phyloP scores from a whole-genome alignment of 2,888 invertebrate species.

The Nomada flava region DNA sequence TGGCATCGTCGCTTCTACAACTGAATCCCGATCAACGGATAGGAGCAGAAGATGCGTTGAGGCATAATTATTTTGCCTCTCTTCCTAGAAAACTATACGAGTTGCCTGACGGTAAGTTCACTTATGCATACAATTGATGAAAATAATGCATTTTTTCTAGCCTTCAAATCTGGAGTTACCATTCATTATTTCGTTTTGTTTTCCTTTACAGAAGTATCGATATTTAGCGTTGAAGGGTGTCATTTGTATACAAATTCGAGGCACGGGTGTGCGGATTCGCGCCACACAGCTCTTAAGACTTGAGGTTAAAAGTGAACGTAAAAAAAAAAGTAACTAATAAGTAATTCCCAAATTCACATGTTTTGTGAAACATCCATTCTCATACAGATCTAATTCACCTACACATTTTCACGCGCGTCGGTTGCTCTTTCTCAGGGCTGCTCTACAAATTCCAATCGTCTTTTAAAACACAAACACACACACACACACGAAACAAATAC shows the following conservation, averaged over 20 bases:
- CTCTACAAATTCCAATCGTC: constrained; percentile 63
- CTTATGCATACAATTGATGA: background rate
- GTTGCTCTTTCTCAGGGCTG: constrained; percentile 75
- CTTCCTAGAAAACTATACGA: constrained; percentile 95
- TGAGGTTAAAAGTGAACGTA: constrained; percentile 75
- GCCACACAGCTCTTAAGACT: constrained; percentile 86
- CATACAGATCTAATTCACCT: constrained; percentile 57
- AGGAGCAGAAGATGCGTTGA: constrained; percentile 94
- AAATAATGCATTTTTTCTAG: constrained; percentile 6
- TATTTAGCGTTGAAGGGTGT: constrained; percentile 97
- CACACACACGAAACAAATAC: background rate
- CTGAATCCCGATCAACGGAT: constrained; percentile 94
- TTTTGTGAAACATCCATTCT: constrained; percentile 67
- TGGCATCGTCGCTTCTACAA: constrained; percentile 94
- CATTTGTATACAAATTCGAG: constrained; percentile 83
- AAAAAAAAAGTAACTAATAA: constrained; percentile 66
- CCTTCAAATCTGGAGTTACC: background rate
- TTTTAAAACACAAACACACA: constrained; percentile 39
- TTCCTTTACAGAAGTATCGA: constrained; percentile 92
- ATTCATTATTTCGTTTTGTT: constrained; percentile 55
- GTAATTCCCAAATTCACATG: constrained; percentile 67
- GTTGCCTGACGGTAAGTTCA: constrained; percentile 94
- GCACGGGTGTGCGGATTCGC: constrained; percentile 88
- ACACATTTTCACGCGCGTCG: constrained; percentile 65
- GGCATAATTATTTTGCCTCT: constrained; percentile 95